phyloP scores from a whole-genome alignment of 1,140 invertebrate genomes.

The Nebria ingens region DNA sequence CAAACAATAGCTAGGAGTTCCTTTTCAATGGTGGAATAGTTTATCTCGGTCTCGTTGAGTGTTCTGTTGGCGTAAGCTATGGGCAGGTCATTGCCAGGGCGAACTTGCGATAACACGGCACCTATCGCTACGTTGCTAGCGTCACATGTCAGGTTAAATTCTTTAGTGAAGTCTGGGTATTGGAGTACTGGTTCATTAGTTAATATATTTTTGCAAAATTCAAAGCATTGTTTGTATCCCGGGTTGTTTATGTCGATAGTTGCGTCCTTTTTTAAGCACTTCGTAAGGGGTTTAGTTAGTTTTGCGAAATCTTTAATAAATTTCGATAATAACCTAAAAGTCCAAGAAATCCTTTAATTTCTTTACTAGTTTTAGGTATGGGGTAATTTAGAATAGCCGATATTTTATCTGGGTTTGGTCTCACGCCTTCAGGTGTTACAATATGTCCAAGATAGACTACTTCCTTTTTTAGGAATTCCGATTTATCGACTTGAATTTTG shows the following conservation, averaged over 20 bases:
- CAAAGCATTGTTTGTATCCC: neutral
- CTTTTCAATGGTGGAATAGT: slow-evolving; percentile 21
- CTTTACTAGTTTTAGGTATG: neutral
- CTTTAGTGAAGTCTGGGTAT: slow-evolving; percentile 18
- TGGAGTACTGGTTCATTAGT: slow-evolving; percentile 12
- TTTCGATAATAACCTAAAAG: no score
- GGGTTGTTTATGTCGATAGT: neutral
- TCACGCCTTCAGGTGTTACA: no score
- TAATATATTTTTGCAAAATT: neutral
- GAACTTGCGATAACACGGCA: slow-evolving; percentile 24
- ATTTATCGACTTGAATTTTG: no score
- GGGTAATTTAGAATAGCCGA: slow-evolving; percentile 13
- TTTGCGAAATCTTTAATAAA: no score
- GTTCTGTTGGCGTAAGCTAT: slow-evolving; percentile 25
- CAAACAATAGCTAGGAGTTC: slow-evolving; percentile 19
- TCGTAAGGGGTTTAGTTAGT: no score
- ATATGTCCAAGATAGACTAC: no score
- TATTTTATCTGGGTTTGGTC: slow-evolving; percentile 12
- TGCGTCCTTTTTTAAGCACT: no score
- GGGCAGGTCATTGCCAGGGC: slow-evolving; percentile 18
- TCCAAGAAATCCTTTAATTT: slow-evolving; percentile 11
- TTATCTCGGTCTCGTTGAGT: slow-evolving; percentile 22
- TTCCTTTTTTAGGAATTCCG: no score
- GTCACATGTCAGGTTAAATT: slow-evolving; percentile 26
- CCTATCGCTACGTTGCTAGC: slow-evolving; percentile 23